A percentile compares a stretch with the other conserved stretches of the same genome.
Evolutionary conservation across 2,888 invertebrate species (phyloP).

Genomic region (Thymelicus sylvestris): DNA sequence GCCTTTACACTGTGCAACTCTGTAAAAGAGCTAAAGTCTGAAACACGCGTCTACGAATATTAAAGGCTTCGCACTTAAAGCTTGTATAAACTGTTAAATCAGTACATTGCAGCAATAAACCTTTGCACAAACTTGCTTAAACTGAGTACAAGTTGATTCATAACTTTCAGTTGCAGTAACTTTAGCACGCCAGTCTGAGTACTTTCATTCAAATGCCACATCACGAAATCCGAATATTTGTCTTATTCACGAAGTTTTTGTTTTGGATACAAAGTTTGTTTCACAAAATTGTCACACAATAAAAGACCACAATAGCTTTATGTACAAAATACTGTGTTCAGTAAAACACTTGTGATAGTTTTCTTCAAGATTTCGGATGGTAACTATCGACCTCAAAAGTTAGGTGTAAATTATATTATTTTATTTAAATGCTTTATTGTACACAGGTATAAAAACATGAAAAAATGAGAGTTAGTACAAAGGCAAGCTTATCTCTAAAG

Average conservation of each 20-base stretch:
- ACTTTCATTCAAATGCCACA: constrained; percentile 53
- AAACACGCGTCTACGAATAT: constrained; percentile 28
- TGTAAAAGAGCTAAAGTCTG: constrained; percentile 6
- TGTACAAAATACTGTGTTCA: constrained; percentile 1
- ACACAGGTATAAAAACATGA: no score
- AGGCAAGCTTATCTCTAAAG: no score
- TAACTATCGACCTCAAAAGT: constrained; percentile 75
- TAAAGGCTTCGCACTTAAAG: constrained; percentile 29
- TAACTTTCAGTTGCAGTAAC: constrained; percentile 54
- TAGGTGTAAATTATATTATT: constrained; percentile 55
- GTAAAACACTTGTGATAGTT: not conserved
- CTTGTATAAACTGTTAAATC: constrained; percentile 55
- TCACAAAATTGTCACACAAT: constrained; percentile 1
- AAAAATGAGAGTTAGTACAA: no score
- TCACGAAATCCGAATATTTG: constrained; percentile 24
- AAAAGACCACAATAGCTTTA: not conserved
- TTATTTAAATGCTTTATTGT: no score
- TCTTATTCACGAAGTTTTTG: constrained; percentile 5
- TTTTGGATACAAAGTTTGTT: constrained; percentile 1
- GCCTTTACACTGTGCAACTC: constrained; percentile 11
- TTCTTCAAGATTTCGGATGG: constrained; percentile 51
- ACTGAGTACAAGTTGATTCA: constrained; percentile 65
- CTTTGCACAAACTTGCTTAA: constrained; percentile 54
- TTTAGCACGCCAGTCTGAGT: constrained; percentile 44
- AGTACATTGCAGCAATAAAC: constrained; percentile 62